Conservation (phyloP, 2,113 vertebrate species). For the Sciurus niger region DNA sequence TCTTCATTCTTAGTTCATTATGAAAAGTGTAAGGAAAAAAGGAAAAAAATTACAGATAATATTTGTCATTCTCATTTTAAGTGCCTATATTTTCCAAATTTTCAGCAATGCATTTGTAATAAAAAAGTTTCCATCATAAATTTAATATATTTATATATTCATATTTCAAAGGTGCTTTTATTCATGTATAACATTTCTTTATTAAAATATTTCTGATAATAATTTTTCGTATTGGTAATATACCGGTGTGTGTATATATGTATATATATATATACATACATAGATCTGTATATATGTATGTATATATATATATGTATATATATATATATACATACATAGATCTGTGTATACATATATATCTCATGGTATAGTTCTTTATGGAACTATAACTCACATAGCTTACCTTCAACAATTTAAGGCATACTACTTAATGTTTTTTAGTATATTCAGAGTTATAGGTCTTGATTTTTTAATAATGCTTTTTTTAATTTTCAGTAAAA, state of each 20-base stretch:
- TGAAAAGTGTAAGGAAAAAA: background rate
- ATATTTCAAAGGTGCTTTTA: background rate
- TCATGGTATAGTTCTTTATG: background rate
- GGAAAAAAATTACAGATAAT: background rate
- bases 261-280: too few species aligned
- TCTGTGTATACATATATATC: background rate
- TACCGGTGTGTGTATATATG: too few species aligned
- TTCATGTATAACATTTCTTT: background rate
- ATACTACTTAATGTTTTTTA: background rate
- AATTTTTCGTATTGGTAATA: background rate
- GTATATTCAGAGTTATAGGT: background rate
- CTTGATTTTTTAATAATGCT: background rate
- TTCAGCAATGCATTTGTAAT: background rate
- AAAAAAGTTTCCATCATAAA: background rate
- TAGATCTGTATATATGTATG: too few species aligned
- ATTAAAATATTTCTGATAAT: background rate
- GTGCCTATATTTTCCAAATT: background rate
- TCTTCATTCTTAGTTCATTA: background rate
- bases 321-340: too few species aligned
- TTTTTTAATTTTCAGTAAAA: background rate
- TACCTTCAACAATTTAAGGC: background rate
- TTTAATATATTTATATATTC: background rate
- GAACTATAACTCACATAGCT: background rate
- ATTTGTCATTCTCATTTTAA: background rate
- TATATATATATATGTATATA: background rate